A percentile compares a stretch with the other conserved stretches of the same genome.
Conservation (phyloP, 2,797 vertebrate species). For the Neopelma chrysocephalum region DNA sequence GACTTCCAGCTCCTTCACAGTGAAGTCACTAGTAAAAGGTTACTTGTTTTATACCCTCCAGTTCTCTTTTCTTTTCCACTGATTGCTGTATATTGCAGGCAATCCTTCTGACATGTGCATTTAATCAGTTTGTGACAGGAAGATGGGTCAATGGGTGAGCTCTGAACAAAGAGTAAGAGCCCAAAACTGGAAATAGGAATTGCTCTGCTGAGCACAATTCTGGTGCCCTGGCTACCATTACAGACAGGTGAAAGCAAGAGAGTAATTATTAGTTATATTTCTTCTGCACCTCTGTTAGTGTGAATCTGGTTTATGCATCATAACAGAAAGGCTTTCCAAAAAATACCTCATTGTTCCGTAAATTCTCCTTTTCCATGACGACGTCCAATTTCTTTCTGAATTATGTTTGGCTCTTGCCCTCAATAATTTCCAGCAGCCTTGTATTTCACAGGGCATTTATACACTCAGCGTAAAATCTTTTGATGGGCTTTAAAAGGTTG, state of each 20-base stretch:
- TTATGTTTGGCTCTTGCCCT: slow-evolving; percentile 15
- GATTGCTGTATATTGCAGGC: neutral
- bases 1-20: neutral
- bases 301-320: neutral
- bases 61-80: neutral
- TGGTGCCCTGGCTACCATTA: neutral
- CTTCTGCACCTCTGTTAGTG: neutral
- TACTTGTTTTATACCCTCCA: neutral
- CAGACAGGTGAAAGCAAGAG: neutral
- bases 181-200: neutral
- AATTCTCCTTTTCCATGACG: neutral
- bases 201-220: neutral
- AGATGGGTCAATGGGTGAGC: neutral
- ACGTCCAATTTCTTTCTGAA: neutral
- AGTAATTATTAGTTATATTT: neutral
- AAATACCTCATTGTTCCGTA: neutral
- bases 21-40: neutral
- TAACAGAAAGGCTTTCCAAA: slow-evolving; percentile 15
- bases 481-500: slow-evolving; percentile 27
- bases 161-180: neutral
- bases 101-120: slow-evolving; percentile 19
- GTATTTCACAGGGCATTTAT: neutral
- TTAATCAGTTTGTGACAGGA: slow-evolving; percentile 42
- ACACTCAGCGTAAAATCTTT: neutral
- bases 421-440: slow-evolving; percentile 22